A percentile compares a stretch with the other conserved stretches of the same genome.
Evolutionary conservation across 2,888 invertebrate genomes (phyloP).

Genomic region (Ditula angustiorana): DNA sequence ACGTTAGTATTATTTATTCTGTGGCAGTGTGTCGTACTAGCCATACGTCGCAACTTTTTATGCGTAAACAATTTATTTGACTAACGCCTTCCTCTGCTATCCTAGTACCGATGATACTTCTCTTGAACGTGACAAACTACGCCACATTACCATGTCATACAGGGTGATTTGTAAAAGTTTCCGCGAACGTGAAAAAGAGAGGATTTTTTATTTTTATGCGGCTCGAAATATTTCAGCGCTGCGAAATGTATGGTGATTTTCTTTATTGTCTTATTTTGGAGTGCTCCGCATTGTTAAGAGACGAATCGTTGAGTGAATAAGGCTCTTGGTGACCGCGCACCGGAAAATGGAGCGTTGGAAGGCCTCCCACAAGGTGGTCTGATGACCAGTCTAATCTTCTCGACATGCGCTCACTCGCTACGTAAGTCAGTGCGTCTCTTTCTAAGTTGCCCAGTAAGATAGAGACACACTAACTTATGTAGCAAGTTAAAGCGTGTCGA

Average conservation of each 20-base stretch:
- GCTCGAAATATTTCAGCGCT: constrained; percentile 1
- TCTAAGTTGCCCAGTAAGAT: too few relatives aligned
- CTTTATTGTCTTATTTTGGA: background rate
- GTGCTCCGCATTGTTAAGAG: background rate
- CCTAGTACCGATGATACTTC: background rate
- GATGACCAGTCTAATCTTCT: too few relatives aligned
- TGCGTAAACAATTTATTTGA: constrained; percentile 16
- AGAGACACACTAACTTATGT: too few relatives aligned
- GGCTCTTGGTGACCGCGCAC: too few relatives aligned
- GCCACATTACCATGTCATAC: constrained; percentile 20
- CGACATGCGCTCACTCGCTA: too few relatives aligned
- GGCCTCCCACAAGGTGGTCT: too few relatives aligned
- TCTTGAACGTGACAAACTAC: constrained; percentile 14
- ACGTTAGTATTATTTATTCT: too few relatives aligned
- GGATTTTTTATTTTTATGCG: constrained; percentile 19
- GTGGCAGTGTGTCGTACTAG: too few relatives aligned
- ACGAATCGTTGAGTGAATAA: too few relatives aligned
- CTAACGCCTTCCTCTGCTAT: background rate
- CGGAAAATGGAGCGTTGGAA: too few relatives aligned
- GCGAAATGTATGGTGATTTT: constrained; percentile 3
- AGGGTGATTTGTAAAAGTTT: constrained; percentile 28
- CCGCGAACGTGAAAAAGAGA: constrained; percentile 5
- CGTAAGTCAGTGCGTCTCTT: too few relatives aligned
- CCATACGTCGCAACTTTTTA: constrained; percentile 32
- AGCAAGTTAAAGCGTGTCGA: too few relatives aligned